These are phyloP conservation scores for Cryptocephalus primarius DNA, from an alignment of 2,888 invertebrate genomes.

Conservation along the genomic window DNA sequence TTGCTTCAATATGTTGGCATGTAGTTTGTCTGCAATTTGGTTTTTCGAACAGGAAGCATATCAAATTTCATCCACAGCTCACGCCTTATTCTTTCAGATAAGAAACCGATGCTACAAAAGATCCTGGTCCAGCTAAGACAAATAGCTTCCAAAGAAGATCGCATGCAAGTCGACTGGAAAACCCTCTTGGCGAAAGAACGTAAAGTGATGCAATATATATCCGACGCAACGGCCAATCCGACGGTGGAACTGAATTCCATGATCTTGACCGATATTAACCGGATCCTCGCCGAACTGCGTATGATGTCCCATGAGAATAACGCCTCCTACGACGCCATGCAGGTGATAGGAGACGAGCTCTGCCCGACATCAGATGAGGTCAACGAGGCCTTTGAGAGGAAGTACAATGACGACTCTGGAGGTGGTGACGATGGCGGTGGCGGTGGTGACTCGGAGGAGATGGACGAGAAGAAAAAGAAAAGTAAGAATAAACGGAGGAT, in stretches of 20 bases:
- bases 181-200: constrained; percentile 21
- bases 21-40: too few relatives aligned
- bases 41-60: too few relatives aligned
- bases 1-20: too few relatives aligned
- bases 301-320: constrained; percentile 21
- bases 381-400: constrained; percentile 12
- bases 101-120: constrained; percentile 19
- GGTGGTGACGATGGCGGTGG: constrained; percentile 6
- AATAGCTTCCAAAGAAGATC: constrained; percentile 20
- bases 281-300: constrained; percentile 20
- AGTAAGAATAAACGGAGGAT: constrained; percentile 29
- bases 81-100: constrained; percentile 8
- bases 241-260: constrained; percentile 16
- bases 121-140: constrained; percentile 22
- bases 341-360: constrained; percentile 20
- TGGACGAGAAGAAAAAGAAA: constrained; percentile 13
- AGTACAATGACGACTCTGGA: neutral
- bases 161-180: constrained; percentile 23
- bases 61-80: too few relatives aligned
- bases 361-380: constrained; percentile 20
- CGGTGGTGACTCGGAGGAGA: constrained; percentile 3
- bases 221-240: constrained; percentile 12
- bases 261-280: constrained; percentile 19
- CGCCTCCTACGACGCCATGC: constrained; percentile 19
- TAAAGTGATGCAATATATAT: constrained; percentile 23